phyloP scores from a whole-genome alignment of 2,888 invertebrate species.

The Drosophila lutescens region DNA sequence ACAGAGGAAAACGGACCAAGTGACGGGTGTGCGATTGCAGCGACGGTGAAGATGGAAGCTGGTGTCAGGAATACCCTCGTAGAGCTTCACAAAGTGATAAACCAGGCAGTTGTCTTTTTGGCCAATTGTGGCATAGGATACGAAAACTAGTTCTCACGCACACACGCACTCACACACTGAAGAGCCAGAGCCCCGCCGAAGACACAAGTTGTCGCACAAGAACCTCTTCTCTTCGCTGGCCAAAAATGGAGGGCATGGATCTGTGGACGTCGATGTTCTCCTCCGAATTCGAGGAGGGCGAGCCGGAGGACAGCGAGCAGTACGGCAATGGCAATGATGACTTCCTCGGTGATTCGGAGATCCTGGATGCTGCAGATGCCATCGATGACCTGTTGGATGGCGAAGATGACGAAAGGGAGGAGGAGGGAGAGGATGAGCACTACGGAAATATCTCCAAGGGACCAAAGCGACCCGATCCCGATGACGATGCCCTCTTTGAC shows the following conservation, averaged over 20 bases:
- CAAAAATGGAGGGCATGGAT: constrained; percentile 77
- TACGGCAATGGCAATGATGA: constrained; percentile 39
- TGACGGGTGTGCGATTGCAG: constrained; percentile 6
- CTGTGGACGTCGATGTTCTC: constrained; percentile 81
- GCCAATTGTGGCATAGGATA: constrained; percentile 49
- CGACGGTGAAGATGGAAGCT: constrained; percentile 11
- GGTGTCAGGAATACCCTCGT: neutral
- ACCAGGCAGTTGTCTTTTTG: constrained; percentile 18
- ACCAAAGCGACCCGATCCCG: constrained; percentile 54
- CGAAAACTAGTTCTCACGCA: constrained; percentile 68
- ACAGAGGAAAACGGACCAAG: constrained; percentile 33
- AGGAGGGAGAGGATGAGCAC: constrained; percentile 18
- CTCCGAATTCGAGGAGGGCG: constrained; percentile 68
- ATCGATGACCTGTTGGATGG: constrained; percentile 55
- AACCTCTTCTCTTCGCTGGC: constrained; percentile 21
- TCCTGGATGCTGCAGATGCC: constrained; percentile 22
- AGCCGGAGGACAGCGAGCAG: constrained; percentile 46
- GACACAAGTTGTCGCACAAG: constrained; percentile 23
- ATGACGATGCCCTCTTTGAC: constrained; percentile 79
- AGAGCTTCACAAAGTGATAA: constrained; percentile 31
- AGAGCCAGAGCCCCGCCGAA: neutral
- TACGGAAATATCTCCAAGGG: constrained; percentile 14
- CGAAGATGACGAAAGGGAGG: constrained; percentile 40
- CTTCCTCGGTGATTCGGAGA: constrained; percentile 18
- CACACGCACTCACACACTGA: constrained; percentile 30